Base-by-base conservation (phyloP, 2,888 invertebrate species). In the Cylloceria caligata region DNA sequence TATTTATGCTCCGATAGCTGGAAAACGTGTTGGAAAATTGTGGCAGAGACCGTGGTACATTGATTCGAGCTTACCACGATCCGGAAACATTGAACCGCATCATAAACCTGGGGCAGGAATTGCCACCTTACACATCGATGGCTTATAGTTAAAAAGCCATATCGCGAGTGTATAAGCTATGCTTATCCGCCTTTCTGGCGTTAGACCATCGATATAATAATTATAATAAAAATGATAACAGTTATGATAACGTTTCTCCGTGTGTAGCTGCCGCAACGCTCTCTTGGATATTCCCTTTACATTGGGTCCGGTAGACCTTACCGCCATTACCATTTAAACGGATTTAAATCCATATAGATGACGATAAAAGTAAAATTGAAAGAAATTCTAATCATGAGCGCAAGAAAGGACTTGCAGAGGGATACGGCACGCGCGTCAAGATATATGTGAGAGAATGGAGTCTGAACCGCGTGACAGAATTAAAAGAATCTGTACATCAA, bases 31-130 rank as follows among this genome's bases (percentile, higher is more conserved):
- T 4, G 3, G 16, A 30, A n/a, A 36, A 68, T 60, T 34, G 16
- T n/a, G 42, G 49, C 27, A 57, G 55, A 24, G 42, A 16, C 19
- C 3, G 27, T 49, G 57, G 69, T 34, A 11, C 45, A 34, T 71
- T 65, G 75, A 65, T 47, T 39, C 55, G 30, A 49, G 19, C 49
- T 64, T 27, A 47, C 21, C 19, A 36, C 45, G 27, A 39, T 49
- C 39, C 30, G 11, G 65, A 71, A 75, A 80, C n/a, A 71, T 27
- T 11, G 3, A 21, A 71, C 11, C n/a, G 21, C 30, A 57, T 57
- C 34, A 27, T 57, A 57, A 57, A 57, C 30, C 34, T 30, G 7
- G 16, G 6, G 9, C 13, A 57, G 7, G 16, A 5, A 16, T 7
- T n/a, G 9, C 30, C 57, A 34, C 57, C 34, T 57, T 34, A 57